These are phyloP conservation scores for Ganaspis sp. DNA, from an alignment of 1,140 invertebrate species.

Conservation along the genomic window DNA sequence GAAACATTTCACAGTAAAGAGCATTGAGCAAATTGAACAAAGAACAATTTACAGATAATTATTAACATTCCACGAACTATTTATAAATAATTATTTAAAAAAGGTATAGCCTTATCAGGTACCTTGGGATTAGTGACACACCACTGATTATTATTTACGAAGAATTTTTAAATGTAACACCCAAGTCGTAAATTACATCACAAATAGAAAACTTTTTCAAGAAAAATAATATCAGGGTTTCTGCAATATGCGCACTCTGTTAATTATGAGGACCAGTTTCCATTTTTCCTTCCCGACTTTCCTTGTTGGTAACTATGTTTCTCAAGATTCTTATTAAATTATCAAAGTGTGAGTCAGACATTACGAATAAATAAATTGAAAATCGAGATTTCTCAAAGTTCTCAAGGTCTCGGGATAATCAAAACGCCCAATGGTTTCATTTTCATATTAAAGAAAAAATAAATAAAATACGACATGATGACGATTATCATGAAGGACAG, in stretches of 20 bases:
- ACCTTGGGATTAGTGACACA: not conserved
- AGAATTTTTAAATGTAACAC: no score
- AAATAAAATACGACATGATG: not conserved
- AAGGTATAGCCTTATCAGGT: no score
- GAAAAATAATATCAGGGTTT: not conserved
- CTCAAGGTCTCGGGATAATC: not conserved
- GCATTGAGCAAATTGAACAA: no score
- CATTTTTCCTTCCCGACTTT: slow-evolving; percentile 9
- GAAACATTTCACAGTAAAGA: no score
- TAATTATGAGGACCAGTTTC: not conserved
- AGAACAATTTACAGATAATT: no score
- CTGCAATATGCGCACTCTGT: no score
- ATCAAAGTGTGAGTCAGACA: not conserved
- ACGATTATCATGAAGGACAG: not conserved
- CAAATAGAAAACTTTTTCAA: not conserved
- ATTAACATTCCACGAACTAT: no score
- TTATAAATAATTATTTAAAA: no score
- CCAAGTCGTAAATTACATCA: not conserved
- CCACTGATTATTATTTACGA: not conserved
- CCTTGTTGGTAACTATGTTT: not conserved
- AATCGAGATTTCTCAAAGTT: not conserved
- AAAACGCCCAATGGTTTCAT: not conserved
- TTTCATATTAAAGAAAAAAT: not conserved
- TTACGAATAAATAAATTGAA: not conserved
- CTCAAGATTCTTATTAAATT: not conserved